These are phyloP conservation scores for Hydropotes inermis DNA, from an alignment of 2,113 vertebrate genomes.

Conservation along the genomic window DNA sequence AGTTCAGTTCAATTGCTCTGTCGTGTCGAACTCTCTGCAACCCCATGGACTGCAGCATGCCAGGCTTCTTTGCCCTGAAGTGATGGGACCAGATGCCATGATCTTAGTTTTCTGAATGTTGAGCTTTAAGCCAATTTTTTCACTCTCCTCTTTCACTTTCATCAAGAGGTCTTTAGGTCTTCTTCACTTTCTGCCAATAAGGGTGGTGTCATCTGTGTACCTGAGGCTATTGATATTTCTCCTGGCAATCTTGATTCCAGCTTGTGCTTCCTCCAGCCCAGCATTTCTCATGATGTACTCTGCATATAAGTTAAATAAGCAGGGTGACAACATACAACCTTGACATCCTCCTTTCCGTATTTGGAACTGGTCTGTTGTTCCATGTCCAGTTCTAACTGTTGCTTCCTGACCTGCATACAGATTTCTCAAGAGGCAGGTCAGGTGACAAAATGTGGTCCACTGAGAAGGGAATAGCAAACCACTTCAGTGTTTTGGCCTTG, in stretches of 20 bases:
- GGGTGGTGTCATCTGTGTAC: not conserved
- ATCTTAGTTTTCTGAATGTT: not conserved
- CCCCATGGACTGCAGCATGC: not conserved
- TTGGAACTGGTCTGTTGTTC: not conserved
- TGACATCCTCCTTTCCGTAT: not conserved
- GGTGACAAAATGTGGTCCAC: not conserved
- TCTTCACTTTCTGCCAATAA: not conserved
- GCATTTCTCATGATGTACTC: not conserved
- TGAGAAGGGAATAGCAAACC: not conserved
- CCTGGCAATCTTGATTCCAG: not conserved
- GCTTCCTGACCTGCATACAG: not conserved
- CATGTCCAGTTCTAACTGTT: not conserved
- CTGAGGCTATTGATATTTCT: not conserved
- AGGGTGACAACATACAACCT: not conserved
- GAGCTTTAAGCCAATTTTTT: not conserved
- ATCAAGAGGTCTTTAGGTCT: not conserved
- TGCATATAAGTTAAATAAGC: not conserved
- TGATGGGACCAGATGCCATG: not conserved
- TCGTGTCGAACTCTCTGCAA: accelerated
- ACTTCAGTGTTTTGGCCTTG: not conserved
- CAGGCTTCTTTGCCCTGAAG: not conserved
- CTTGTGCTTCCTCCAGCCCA: not conserved
- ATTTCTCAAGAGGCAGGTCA: not conserved
- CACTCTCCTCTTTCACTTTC: not conserved
- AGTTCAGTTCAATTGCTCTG: not conserved